These are phyloP conservation scores for Platalea minor DNA, from an alignment of 2,797 vertebrate genomes.

Conservation along the genomic window DNA sequence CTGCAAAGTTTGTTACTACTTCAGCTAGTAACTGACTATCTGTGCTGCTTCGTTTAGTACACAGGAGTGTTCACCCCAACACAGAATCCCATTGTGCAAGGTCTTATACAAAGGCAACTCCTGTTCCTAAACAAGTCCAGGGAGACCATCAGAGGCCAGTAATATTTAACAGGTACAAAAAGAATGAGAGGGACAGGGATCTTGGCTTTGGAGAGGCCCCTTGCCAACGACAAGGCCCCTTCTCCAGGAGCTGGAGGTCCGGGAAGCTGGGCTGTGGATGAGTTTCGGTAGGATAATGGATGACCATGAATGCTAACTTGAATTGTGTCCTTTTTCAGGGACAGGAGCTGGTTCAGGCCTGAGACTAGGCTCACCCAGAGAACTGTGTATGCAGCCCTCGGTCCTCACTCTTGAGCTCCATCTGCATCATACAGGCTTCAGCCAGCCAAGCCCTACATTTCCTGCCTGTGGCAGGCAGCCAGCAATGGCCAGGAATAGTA, in stretches of 20 bases:
- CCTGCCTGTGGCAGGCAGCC: not conserved
- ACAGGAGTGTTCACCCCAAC: not conserved
- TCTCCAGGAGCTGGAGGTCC: rapidly evolving
- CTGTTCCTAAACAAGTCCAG: not conserved
- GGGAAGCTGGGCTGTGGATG: not conserved
- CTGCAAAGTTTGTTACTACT: not conserved
- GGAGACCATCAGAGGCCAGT: not conserved
- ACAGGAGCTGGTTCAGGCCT: not conserved
- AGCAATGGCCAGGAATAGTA: not conserved
- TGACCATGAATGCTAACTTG: not conserved
- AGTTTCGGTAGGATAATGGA: not conserved
- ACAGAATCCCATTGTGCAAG: rapidly evolving
- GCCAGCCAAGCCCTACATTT: not conserved
- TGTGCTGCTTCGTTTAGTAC: not conserved
- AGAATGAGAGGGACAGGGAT: not conserved
- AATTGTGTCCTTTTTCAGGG: not conserved
- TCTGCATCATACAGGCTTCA: not conserved
- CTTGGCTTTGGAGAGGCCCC: not conserved
- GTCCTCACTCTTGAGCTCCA: not conserved
- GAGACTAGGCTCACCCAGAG: not conserved
- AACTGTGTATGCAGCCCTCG: not conserved
- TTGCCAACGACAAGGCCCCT: not conserved
- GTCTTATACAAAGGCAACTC: not conserved
- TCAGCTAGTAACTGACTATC: not conserved
- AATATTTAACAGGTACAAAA: not conserved